Percentiles rank a stretch among this genome's conserved stretches.
phyloP scores from a whole-genome alignment of 2,888 invertebrate species.

The Drosophila kuntzei region DNA sequence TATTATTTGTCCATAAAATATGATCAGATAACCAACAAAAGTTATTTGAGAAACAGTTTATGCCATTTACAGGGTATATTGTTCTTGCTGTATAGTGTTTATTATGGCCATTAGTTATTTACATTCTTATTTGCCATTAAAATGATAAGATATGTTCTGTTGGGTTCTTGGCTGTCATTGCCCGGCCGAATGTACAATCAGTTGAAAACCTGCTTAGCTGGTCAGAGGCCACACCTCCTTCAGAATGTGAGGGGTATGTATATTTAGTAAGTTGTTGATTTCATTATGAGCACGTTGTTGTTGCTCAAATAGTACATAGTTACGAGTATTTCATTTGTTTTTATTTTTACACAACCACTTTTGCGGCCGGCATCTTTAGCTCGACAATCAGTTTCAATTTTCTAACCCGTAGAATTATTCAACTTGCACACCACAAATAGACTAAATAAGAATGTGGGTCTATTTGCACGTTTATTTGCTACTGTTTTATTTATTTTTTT shows the following conservation, averaged over 20 bases:
- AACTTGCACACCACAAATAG: background rate
- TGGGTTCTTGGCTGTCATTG: conserved; percentile 2
- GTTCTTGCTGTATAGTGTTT: conserved; percentile 16
- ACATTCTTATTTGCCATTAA: conserved; percentile 10
- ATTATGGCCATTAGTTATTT: conserved; percentile 6
- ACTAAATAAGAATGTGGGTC: conserved; percentile 49
- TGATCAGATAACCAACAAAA: background rate
- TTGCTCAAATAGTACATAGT: conserved; percentile 22
- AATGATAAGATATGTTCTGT: conserved; percentile 42
- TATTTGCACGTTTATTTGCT: conserved; percentile 65
- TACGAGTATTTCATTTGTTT: conserved; percentile 12
- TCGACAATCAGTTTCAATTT: conserved; percentile 52
- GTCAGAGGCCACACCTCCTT: conserved; percentile 14
- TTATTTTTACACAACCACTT: conserved; percentile 60
- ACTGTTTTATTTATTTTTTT: conserved; percentile 8
- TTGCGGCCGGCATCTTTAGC: conserved; percentile 62
- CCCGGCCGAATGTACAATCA: conserved; percentile 17
- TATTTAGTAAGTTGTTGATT: conserved; percentile 8
- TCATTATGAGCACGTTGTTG: conserved; percentile 47
- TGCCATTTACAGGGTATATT: conserved; percentile 9
- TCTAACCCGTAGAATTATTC: conserved; percentile 58
- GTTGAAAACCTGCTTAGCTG: conserved; percentile 31
- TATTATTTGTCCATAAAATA: background rate
- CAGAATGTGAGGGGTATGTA: background rate
- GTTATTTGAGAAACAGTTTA: background rate